Evolutionary conservation across 2,888 invertebrate species (phyloP).

Genomic region (Agrochola circellaris): DNA sequence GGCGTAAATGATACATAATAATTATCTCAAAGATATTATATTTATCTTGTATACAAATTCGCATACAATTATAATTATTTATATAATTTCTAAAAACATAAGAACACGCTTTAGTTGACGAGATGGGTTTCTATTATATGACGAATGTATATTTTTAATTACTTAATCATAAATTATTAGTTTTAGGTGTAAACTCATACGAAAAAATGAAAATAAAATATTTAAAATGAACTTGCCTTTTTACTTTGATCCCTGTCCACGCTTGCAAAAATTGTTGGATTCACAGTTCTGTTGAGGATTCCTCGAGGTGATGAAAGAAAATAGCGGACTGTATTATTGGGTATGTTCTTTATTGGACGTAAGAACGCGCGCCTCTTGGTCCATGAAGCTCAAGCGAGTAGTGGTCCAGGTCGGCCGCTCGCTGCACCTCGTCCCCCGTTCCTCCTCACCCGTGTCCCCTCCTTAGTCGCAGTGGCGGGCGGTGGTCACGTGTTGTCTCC

Average conservation of each 20-base stretch:
- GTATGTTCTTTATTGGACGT: no score
- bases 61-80: conserved; percentile 8
- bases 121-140: conserved; percentile 67
- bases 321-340: no score
- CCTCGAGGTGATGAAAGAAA: no score
- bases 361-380: no score
- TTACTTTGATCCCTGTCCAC: conserved; percentile 22
- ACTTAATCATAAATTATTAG: conserved; percentile 68
- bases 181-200: conserved; percentile 73
- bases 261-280: neutral
- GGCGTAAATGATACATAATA: neutral
- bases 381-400: no score
- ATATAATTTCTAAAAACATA: conserved; percentile 3
- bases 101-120: conserved; percentile 67
- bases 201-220: conserved; percentile 71
- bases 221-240: conserved; percentile 54
- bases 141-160: conserved; percentile 71
- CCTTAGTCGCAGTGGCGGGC: no score
- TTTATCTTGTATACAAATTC: conserved; percentile 30
- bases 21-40: neutral
- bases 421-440: no score
- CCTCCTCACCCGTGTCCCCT: no score
- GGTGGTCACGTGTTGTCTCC: no score
- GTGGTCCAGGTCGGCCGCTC: no score
- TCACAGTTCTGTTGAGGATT: no score